Base-by-base conservation (phyloP, 2,888 invertebrate species). In the Acleris sparsana region DNA sequence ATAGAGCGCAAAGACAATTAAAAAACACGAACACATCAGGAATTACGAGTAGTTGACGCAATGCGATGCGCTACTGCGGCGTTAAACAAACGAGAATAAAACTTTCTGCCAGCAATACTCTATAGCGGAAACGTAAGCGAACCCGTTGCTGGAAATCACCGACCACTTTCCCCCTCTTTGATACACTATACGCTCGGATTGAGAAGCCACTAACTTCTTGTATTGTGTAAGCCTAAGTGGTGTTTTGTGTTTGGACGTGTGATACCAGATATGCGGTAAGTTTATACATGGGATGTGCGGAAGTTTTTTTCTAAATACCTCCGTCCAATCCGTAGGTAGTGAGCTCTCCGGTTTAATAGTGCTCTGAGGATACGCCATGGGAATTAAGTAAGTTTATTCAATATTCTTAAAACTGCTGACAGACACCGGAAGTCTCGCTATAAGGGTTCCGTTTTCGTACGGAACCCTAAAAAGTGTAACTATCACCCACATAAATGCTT, bases 161-260 rank as follows among this genome's bases (percentile, higher is more conserved):
- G 17, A 57, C 63, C 65, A 65, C 65, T 65, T 65, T 65, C 65
- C 65, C 65, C 65, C 61, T 61, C 65, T 61, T 65, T 46, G n/a
- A 56, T 2, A 22, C 33, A 61, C 60, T 65, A 65, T 22, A 61
- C 65, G 65, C 55, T 61, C 51, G 51, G 65, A 61, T 65, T 65
- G 46, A 61, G 65, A 65, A 65, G 56, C 55, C 60, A 52, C 60
- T 55, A 61, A 56, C 13, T 65, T 44, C 29, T 61, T 44, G 49
- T 44, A 46, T 51, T 56, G 56, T 55, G 33, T 25, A 49, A 51
- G 20, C 16, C 17, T 44, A 43, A 65, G 61, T 44, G 61, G 65
- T 56, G 56, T 65, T 56, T 65, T 65, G 55, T 65, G 65, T 56
- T 65, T 61, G 56, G 65, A 44, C 51, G 65, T 65, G 65, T 65